Conservation (phyloP, 1,140 invertebrate species). For the Euglossa dilemma region DNA sequence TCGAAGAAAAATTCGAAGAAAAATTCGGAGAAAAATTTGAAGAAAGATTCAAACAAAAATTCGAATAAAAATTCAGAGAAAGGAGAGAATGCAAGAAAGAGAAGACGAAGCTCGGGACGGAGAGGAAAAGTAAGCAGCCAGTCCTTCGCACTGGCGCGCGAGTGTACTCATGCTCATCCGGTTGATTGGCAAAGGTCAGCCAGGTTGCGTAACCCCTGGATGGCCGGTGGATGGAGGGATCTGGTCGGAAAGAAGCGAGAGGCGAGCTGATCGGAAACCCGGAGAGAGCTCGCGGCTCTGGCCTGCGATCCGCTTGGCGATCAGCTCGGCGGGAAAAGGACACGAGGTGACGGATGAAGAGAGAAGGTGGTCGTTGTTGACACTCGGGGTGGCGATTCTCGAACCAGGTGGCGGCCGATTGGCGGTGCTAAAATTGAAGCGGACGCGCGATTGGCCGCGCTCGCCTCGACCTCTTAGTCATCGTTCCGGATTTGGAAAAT, state of each 20-base stretch:
- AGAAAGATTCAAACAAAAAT: no score
- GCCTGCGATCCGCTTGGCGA: constrained; percentile 27
- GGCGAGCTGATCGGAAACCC: neutral
- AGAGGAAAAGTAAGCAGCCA: neutral
- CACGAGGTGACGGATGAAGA: neutral
- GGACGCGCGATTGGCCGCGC: constrained; percentile 52
- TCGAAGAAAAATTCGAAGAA: no score
- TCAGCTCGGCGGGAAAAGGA: constrained; percentile 22
- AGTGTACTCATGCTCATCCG: neutral
- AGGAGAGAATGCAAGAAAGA: neutral
- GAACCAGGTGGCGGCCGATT: constrained; percentile 62
- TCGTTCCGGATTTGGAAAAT: constrained; percentile 73
- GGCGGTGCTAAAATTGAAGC: constrained; percentile 65
- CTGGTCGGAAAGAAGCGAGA: neutral
- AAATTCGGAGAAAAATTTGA: no score
- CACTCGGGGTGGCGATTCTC: constrained; percentile 64
- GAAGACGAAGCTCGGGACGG: accelerated
- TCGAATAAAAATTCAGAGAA: neutral
- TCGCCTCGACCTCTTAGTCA: constrained; percentile 67
- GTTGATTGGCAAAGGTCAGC: constrained; percentile 9
- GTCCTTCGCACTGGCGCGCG: neutral
- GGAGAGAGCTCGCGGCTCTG: neutral
- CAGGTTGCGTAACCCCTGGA: no score
- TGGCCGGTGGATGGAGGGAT: neutral
- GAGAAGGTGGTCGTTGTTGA: constrained; percentile 51